A percentile compares a stretch with the other conserved stretches of the same genome.
phyloP scores from a whole-genome alignment of 2,113 vertebrate genomes.

The Pogonocichla stellata region DNA sequence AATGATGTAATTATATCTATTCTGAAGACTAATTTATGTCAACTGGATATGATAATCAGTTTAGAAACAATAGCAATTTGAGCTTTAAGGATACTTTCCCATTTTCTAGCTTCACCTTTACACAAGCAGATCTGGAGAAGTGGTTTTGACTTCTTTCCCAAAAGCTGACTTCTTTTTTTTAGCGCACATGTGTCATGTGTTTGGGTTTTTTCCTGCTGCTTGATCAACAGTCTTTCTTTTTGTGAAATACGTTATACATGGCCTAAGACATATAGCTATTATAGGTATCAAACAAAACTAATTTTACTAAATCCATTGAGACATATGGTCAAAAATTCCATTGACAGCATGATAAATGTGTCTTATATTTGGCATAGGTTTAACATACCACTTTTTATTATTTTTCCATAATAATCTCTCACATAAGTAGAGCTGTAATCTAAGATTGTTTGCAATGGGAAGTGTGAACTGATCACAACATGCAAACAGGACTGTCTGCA shows the following conservation, averaged over 20 bases:
- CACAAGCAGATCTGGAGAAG: not conserved
- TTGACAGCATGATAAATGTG: constrained; percentile 31
- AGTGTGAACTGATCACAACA: constrained; percentile 15
- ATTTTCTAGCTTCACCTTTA: not conserved
- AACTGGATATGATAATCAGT: not conserved
- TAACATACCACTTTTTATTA: constrained; percentile 37
- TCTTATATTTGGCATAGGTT: constrained; percentile 29
- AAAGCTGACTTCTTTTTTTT: not conserved
- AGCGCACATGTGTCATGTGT: not conserved
- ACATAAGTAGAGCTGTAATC: not conserved
- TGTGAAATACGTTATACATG: not conserved
- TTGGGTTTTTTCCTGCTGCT: not conserved
- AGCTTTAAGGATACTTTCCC: not conserved
- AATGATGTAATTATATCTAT: not conserved
- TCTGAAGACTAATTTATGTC: not conserved
- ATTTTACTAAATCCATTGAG: not conserved
- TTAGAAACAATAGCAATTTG: not conserved
- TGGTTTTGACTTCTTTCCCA: not conserved
- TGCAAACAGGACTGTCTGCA: not conserved
- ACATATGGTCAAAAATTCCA: constrained; percentile 24
- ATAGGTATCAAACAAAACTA: not conserved
- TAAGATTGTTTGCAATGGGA: constrained; percentile 11
- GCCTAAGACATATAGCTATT: not conserved
- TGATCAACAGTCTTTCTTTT: not conserved
- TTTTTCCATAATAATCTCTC: constrained; percentile 16